Evolutionary conservation across 30 jellyfish, hydroid and myxozoan species (phyloP), one percentile per base, ranked within the genome.

Genomic region (Pseudorhiza aurosa): DNA sequence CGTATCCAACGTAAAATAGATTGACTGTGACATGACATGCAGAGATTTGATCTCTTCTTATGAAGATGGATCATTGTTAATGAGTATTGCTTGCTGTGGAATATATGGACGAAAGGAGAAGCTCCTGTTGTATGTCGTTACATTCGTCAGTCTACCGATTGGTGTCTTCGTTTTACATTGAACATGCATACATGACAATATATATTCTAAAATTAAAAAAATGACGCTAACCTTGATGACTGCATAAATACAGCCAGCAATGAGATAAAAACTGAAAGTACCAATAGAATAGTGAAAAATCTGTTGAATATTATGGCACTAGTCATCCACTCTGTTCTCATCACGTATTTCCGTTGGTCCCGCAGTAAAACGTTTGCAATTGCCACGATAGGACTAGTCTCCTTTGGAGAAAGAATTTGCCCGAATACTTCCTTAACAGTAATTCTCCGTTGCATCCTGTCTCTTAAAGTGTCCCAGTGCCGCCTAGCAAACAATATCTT

Each of bases 251-350:
- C 96, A 1, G 96, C 91, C 21, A 87, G 57, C 19, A 87, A 12
- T n/a, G 96, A 87, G 30, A 87, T 44, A 10, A 76, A 22, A 57
- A 87, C 89, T 5, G 96, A 83, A 5, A 87, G 37, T 14, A 68
- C 56, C 29, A 87, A 43, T 7, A 68, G 21, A 57, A 87, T 75
- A 17, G 77, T 56, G 78, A 87, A 87, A 67, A 87, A 77, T 21
- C 96, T 83, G 49, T 87, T 87, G 27, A 87, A 67, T 10, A 87
- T 77, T 82, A 87, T 87, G 28, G 96, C 96, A 29, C 89, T 75
- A 40, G 83, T 87, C 96, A 87, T 87, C 96, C 96, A 87, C 28
- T 87, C 96, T 1, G 92, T 87, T 49, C 81, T 45, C 83, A 75
- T 73, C 6, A 69, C 88, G 64, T 64, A 49, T 36, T 69, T 76